phyloP scores from a whole-genome alignment of 23 tunicate species.

The Phallusia fumigata region DNA sequence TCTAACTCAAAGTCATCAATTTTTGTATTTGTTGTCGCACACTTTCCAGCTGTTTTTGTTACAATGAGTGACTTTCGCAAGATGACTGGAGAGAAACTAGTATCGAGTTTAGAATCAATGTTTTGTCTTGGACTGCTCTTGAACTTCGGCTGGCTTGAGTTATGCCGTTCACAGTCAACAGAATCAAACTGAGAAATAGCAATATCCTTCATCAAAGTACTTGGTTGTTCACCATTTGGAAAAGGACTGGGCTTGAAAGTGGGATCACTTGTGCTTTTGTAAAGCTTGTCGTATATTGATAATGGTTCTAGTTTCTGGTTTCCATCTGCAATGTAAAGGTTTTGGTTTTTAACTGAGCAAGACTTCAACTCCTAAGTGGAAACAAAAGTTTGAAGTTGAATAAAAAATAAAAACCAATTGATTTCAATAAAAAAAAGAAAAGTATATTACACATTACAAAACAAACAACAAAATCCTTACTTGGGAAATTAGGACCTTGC shows the following conservation, averaged over 20 bases:
- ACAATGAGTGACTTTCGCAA: constrained; percentile 1
- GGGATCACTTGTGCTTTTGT: background rate
- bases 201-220: background rate
- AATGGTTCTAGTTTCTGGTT: background rate
- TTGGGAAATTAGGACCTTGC: too few relatives aligned
- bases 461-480: too few relatives aligned
- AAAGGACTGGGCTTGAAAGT: background rate
- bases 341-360: background rate
- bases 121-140: background rate
- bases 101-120: background rate
- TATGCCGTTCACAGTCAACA: too few relatives aligned
- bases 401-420: too few relatives aligned
- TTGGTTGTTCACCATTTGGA: background rate
- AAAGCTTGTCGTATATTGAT: background rate
- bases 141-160: background rate
- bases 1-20: constrained; percentile 18
- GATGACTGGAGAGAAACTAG: constrained; percentile 28
- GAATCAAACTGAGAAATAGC: background rate
- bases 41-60: constrained; percentile 22
- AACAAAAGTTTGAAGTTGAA: too few relatives aligned
- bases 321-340: background rate
- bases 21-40: constrained; percentile 1
- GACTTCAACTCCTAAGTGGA: too few relatives aligned
- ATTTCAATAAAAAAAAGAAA: too few relatives aligned
- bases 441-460: too few relatives aligned